Conservation (phyloP, 2,113 vertebrate genomes). For the Brienomyrus brachyistius region DNA sequence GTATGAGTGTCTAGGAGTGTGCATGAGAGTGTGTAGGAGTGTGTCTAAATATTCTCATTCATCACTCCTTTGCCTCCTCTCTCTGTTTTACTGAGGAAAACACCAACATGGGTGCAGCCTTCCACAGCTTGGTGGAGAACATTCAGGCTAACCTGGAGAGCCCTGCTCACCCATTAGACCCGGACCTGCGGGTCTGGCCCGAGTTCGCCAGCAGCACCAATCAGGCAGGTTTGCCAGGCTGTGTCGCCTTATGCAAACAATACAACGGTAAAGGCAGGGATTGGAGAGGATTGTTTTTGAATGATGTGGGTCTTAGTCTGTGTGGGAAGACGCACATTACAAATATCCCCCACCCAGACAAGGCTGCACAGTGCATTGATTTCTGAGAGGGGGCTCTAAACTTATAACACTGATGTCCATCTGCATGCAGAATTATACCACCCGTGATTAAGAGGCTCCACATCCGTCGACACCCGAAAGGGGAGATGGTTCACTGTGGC, state of each 20-base stretch:
- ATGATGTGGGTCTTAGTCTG: background rate
- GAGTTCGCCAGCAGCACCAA: slow-evolving; percentile 34
- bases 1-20: background rate
- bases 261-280: background rate
- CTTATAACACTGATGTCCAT: background rate
- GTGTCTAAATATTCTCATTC: background rate
- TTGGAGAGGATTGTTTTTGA: background rate
- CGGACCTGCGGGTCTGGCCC: slow-evolving; percentile 42
- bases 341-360: background rate
- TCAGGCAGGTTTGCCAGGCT: slow-evolving; percentile 26
- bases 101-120: slow-evolving; percentile 56
- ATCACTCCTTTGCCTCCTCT: background rate
- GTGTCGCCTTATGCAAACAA: slow-evolving; percentile 30
- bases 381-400: background rate
- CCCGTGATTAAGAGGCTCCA: background rate
- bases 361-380: background rate
- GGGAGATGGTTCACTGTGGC: background rate
- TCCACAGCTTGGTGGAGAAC: slow-evolving; percentile 48
- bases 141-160: slow-evolving; percentile 55
- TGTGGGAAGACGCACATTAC: background rate
- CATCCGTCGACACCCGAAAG: background rate
- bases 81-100: slow-evolving; percentile 45
- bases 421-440: background rate
- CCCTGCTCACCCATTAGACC: slow-evolving; percentile 32
- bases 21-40: background rate